Evolutionary conservation across 1,140 invertebrate species (phyloP).

Genomic region (Drosophila mojavensis): DNA sequence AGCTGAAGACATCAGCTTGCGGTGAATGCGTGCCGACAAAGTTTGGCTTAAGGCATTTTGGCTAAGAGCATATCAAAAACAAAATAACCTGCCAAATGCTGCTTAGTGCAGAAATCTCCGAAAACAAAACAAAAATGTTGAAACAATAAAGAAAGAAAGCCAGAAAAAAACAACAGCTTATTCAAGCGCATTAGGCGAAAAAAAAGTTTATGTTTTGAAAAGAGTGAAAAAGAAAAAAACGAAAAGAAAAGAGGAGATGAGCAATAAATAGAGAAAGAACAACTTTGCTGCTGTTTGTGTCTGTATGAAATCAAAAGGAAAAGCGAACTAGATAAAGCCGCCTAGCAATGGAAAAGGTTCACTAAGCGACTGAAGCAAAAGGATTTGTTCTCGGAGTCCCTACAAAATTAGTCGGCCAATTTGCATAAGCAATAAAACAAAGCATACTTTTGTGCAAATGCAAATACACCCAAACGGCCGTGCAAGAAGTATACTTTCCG

Average conservation of each 20-base stretch:
- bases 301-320: slow-evolving; percentile 47
- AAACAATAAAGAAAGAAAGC: slow-evolving; percentile 56
- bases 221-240: slow-evolving; percentile 13
- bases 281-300: slow-evolving; percentile 31
- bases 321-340: slow-evolving; percentile 63
- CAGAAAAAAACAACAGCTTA: slow-evolving; percentile 38
- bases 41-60: slow-evolving; percentile 38
- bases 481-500: slow-evolving; percentile 9
- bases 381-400: slow-evolving; percentile 50
- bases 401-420: slow-evolving; percentile 64
- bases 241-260: neutral
- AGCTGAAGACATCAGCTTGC: slow-evolving; percentile 5
- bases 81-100: slow-evolving; percentile 45
- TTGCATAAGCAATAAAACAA: slow-evolving; percentile 65
- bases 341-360: slow-evolving; percentile 36
- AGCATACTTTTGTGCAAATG: slow-evolving; percentile 18
- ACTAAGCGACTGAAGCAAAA: slow-evolving; percentile 38
- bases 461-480: slow-evolving; percentile 8
- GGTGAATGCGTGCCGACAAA: slow-evolving; percentile 24
- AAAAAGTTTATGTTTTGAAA: slow-evolving; percentile 50
- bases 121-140: slow-evolving; percentile 42
- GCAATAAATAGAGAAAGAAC: slow-evolving; percentile 22
- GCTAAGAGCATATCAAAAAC: slow-evolving; percentile 40
- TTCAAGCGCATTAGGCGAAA: slow-evolving; percentile 68
- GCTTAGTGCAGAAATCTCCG: slow-evolving; percentile 36